Base-by-base conservation (phyloP, 64 coral and sea anemone genomes). In the Dendrophyllia cribrosa region DNA sequence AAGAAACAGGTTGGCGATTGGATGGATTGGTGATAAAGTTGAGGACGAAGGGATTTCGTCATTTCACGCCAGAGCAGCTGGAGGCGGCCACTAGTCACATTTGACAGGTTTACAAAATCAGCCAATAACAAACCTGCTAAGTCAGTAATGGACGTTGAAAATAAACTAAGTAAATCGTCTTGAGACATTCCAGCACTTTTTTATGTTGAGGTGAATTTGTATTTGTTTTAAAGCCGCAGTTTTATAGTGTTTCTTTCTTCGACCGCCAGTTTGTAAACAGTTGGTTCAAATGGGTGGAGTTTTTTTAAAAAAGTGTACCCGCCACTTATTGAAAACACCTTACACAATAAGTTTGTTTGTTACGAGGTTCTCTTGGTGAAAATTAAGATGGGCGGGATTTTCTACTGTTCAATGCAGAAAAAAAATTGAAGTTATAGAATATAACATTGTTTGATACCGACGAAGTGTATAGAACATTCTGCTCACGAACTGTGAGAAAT, bases 261-360 rank as follows among this genome's bases (percentile, higher is more conserved):
- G 9, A 44, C 58, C 12, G 14, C 23, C 7, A 47, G 56, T 82
- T 82, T 82, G 77, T 79, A 45, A 82, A 61, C 59, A 82, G 34
- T 64, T 58, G 52, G 52, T 79, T 64, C 17, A 48, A 7, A 46
- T 66, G 59, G 78, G 78, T 66, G 78, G 58, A 62, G 55, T 74
- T 47, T 49, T 6, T 13, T 19, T 46, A 4, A 16, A 23, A 26
- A 11, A 34, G 21, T 44, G 16, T 62, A 19, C 44, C 61, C 2
- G 59, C 60, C 17, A 19, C 23, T 9, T 19, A 66, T 84, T 49
- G 9, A 16, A 84, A 64, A 84, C 61, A 63, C 80, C 16, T 67
- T 66, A 62, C 43, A 83, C 45, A 44, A 83, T 43, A 20, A 7
- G 8, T 22, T 45, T 51, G 44, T 66, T 83, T 51, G 22, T 34